Evolutionary conservation across 2,797 vertebrate genomes (phyloP).

Genomic region (Zalophus californianus): DNA sequence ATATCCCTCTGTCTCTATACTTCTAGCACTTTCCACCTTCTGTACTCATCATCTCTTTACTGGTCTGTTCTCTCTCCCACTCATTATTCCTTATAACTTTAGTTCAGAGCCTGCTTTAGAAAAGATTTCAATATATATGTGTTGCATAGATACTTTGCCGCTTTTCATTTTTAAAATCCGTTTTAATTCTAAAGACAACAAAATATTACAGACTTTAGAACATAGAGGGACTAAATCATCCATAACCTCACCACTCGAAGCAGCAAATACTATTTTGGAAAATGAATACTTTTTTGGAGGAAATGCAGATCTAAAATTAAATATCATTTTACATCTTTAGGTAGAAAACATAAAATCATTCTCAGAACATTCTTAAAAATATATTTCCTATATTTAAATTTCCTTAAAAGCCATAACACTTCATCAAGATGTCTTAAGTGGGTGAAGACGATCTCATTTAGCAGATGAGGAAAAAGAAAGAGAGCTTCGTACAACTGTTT

Average conservation of each 20-base stretch:
- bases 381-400: slow-evolving; percentile 75
- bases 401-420: slow-evolving; percentile 70
- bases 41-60: not conserved
- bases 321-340: slow-evolving; percentile 64
- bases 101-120: not conserved
- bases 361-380: slow-evolving; percentile 65
- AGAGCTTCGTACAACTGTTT: slow-evolving; percentile 41
- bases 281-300: slow-evolving; percentile 47
- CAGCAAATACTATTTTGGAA: slow-evolving; percentile 56
- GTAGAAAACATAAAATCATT: slow-evolving; percentile 70
- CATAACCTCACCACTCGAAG: not conserved
- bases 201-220: not conserved
- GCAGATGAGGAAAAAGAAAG: slow-evolving; percentile 60
- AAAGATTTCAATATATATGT: not conserved
- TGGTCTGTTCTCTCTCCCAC: not conserved
- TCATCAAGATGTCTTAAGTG: slow-evolving; percentile 70
- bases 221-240: not conserved
- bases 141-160: not conserved
- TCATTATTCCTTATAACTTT: not conserved
- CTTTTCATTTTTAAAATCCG: slow-evolving; percentile 32
- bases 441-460: slow-evolving; percentile 70
- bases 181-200: slow-evolving; percentile 30
- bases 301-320: slow-evolving; percentile 65
- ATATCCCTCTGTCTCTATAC: not conserved
- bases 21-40: not conserved